Evolutionary conservation across 2,888 invertebrate genomes (phyloP), one percentile per base, ranked within the genome.

Genomic region (Trichacis sp.): DNA sequence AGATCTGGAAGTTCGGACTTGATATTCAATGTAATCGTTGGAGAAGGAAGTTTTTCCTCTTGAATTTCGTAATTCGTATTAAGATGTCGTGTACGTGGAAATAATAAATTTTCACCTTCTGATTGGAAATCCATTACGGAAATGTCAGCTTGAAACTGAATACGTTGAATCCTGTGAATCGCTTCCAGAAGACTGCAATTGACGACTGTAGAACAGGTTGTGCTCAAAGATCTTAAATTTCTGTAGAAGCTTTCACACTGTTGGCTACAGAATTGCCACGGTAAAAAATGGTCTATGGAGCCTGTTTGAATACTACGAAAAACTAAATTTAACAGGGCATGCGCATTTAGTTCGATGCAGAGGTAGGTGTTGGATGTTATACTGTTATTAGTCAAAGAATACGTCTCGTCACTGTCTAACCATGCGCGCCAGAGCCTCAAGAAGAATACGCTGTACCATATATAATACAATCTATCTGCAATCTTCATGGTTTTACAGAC

Each of bases 391-490:
- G 60, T 54, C 12, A 69, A 45, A 4, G 68, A 69, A 58, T 70
- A 73, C n/a, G 14, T 69, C 38, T 30, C 45, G 46, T 12, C 56
- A 55, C 9, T 47, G 17, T 12, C 15, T 19, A 17, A 75, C 74
- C 71, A 75, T 1, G 65, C 47, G 40, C 70, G 38, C 72, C 72
- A 73, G 15, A 58, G 55, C 52, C 64, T 48, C 12, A 58, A 15
- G 12, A 64, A 33, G 49, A 70, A 74, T n/a, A 72, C 46, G 48
- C 61, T 49, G 53, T 64, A 73, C 73, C 72, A 74, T 15, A n/a
- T n/a, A 11, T 51, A 57, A 57, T 68, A 72, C 2, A 73, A 49
- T 24, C 67, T 52, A 20, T 72, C 59, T 17, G 53, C 42, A 38
- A 55, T 57, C 18, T 14, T 46, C 43, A 71, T 14, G 11, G 50